These are phyloP conservation scores for Hydropotes inermis DNA, from an alignment of 2,113 vertebrate species.

Conservation along the genomic window DNA sequence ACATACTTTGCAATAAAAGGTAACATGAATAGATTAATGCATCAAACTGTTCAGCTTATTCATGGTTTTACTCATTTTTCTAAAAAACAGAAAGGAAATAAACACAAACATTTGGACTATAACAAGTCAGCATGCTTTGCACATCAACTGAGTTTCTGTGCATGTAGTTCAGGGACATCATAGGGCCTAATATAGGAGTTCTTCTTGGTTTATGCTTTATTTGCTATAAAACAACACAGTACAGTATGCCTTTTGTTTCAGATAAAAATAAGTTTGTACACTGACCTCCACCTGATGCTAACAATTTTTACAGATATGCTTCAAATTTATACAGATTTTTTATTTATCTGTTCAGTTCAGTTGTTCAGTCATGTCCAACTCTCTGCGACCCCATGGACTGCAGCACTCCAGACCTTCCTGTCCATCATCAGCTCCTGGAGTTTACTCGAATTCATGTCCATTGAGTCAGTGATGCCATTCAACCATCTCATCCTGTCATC, in stretches of 20 bases:
- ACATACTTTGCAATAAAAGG: background rate
- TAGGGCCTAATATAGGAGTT: background rate
- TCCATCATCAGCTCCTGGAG: background rate
- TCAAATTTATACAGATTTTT: constrained; percentile 43
- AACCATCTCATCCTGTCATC: background rate
- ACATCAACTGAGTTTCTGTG: background rate
- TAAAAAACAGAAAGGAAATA: background rate
- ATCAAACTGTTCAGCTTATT: background rate
- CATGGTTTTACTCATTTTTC: background rate
- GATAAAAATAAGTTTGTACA: constrained; percentile 24
- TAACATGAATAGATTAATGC: background rate
- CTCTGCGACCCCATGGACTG: background rate
- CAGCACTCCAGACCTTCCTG: background rate
- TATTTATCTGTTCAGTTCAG: background rate
- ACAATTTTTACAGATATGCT: constrained; percentile 35
- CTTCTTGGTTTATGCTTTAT: constrained; percentile 32
- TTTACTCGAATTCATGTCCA: background rate
- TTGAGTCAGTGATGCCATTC: background rate
- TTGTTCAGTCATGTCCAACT: accelerated
- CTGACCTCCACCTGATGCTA: background rate
- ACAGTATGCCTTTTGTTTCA: background rate
- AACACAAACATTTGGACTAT: background rate
- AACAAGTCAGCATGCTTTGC: constrained; percentile 30
- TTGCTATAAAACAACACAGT: constrained; percentile 34
- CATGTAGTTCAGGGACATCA: constrained; percentile 29